Conservation (phyloP, 1,140 invertebrate species). For the Pinna nobilis region DNA sequence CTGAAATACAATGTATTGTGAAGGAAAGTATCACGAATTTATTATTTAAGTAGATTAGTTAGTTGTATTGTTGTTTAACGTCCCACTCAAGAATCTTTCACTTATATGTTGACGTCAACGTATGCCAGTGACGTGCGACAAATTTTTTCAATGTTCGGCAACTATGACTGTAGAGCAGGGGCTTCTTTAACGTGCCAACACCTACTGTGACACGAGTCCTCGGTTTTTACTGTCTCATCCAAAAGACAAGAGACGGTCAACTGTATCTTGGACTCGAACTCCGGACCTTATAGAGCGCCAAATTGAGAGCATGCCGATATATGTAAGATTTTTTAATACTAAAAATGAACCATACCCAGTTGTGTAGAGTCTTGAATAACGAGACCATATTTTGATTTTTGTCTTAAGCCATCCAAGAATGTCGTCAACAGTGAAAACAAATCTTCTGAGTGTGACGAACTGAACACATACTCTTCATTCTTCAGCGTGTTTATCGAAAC, state of each 20-base stretch:
- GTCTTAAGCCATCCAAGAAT: slow-evolving; percentile 57
- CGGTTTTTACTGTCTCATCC: no score
- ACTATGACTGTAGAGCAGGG: no score
- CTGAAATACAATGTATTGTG: no score
- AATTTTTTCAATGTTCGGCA: not conserved
- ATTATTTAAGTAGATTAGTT: not conserved
- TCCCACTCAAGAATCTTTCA: no score
- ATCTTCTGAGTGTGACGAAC: slow-evolving; percentile 54
- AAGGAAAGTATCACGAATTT: not conserved
- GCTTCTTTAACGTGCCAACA: no score
- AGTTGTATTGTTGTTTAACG: no score
- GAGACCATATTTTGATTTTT: slow-evolving; percentile 55
- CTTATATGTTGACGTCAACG: no score
- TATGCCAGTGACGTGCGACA: no score
- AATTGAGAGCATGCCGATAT: not conserved
- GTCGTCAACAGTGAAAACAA: slow-evolving; percentile 45
- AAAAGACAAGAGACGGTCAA: no score
- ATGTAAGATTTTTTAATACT: not conserved
- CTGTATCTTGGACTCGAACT: no score
- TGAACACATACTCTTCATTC: slow-evolving; percentile 54
- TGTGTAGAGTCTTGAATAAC: slow-evolving; percentile 54
- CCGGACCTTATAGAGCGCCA: not conserved
- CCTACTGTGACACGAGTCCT: no score
- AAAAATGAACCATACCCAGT: slow-evolving; percentile 40
- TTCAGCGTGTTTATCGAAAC: slow-evolving; percentile 54